Base-by-base conservation (phyloP, 1,140 invertebrate species). In the Neodiprion virginianus region DNA sequence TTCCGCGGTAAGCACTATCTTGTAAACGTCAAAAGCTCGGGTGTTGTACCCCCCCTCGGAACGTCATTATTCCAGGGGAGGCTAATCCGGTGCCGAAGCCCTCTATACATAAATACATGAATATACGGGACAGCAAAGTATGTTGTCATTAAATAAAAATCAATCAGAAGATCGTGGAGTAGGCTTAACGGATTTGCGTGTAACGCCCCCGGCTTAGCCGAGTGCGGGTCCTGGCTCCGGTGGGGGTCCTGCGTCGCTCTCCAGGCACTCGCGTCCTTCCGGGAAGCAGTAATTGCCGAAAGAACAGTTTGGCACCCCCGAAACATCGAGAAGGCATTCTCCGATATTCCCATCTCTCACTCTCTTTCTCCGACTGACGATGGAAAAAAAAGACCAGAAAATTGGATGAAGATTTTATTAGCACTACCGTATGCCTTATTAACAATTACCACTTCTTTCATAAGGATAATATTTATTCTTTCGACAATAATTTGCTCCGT, bases 81-180 rank as follows among this genome's bases (percentile, higher is more conserved):
- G 78, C 74, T 87, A 86, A 87, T 86, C 82, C 83, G 74, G 71
- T 72, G 78, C 76, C 71, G 68, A 66, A 66, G 74, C 69, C 47
- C 72, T 71, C 80, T 74, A 78, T 83, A 79, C 80, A 83, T 86
- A 85, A 87, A 84, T 87, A 83, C 83, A 86, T 80, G 83, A 83
- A 82, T 81, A 80, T 80, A 81, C 82, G 11, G 53, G 80, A 78
- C 77, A 83, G 83, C 84, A 80, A 84, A 79, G 81, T 83, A 40
- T 40, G 86, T 88, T 88, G 85, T 86, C 87, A 88, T 89, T 89
- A 89, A 89, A 89, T 89, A 89, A 89, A 89, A 89, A 89, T 89
- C 88, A 89, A 88, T 89, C 87, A 85, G 84, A 74, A 87, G 84
- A 83, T 83, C 83, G 86, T 84, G 83, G 87, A 88, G 87, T 82